These are phyloP conservation scores for Podarcis siculus DNA, from an alignment of 2,797 vertebrate species.

Conservation along the genomic window DNA sequence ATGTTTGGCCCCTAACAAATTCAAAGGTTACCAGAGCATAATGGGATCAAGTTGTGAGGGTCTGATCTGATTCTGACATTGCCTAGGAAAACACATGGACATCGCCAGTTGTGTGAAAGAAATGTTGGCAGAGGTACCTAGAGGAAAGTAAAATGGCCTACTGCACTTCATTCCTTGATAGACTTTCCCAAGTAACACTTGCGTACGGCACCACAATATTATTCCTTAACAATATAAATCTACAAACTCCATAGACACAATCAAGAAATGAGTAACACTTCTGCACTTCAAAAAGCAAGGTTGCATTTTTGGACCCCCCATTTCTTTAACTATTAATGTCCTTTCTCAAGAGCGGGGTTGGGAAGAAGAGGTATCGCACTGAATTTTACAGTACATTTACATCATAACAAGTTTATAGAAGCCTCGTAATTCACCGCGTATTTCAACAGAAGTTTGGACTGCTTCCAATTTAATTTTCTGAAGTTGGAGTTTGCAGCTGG, in stretches of 20 bases:
- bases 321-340: slow-evolving; percentile 42
- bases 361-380: slow-evolving; percentile 36
- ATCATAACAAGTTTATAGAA: slow-evolving; percentile 52
- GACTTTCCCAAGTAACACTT: slow-evolving; percentile 33
- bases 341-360: slow-evolving; percentile 17
- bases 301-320: slow-evolving; percentile 41
- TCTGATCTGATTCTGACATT: background rate
- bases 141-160: slow-evolving; percentile 27
- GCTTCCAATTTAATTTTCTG: slow-evolving; percentile 82
- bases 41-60: background rate
- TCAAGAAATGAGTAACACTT: accelerated
- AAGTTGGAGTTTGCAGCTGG: slow-evolving; percentile 68
- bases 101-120: background rate
- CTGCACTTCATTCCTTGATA: slow-evolving; percentile 12
- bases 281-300: slow-evolving; percentile 29
- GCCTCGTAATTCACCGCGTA: slow-evolving; percentile 48
- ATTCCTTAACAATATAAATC: slow-evolving; percentile 44
- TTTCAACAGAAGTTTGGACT: slow-evolving; percentile 72
- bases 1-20: background rate
- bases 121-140: slow-evolving; percentile 6
- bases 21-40: background rate
- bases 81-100: background rate
- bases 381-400: slow-evolving; percentile 61
- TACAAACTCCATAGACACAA: slow-evolving; percentile 45
- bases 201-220: slow-evolving; percentile 37